A percentile compares a stretch with the other conserved stretches of the same genome.
Evolutionary conservation across 2,888 invertebrate genomes (phyloP).

Genomic region (Drosophila mettleri): DNA sequence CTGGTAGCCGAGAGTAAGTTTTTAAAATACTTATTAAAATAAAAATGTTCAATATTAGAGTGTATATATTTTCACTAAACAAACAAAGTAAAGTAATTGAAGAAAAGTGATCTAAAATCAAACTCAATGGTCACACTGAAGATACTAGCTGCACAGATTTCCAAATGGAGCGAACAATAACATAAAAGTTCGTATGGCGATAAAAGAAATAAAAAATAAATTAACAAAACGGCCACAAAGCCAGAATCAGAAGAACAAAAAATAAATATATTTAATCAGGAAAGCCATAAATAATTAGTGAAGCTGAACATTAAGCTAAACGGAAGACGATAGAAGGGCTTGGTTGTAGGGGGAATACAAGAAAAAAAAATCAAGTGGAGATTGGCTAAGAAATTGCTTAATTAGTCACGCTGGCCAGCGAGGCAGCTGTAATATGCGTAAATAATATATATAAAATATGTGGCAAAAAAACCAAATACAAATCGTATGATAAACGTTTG

Average conservation of each 20-base stretch:
- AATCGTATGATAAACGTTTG: conserved; percentile 68
- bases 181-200: conserved; percentile 53
- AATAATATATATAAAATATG: conserved; percentile 75
- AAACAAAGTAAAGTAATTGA: neutral
- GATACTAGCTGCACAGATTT: conserved; percentile 35
- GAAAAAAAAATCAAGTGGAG: conserved; percentile 28
- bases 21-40: neutral
- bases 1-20: neutral
- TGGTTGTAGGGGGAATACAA: neutral
- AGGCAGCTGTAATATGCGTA: conserved; percentile 63
- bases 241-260: neutral
- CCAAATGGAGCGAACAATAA: conserved; percentile 45
- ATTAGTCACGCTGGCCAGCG: conserved; percentile 69
- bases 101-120: neutral
- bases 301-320: conserved; percentile 39
- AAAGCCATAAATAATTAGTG: conserved; percentile 75
- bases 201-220: conserved; percentile 50
- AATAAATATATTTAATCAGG: conserved; percentile 64
- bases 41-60: neutral
- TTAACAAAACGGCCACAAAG: conserved; percentile 29
- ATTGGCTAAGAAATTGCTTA: conserved; percentile 79
- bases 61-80: no score
- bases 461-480: conserved; percentile 55
- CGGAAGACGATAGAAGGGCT: conserved; percentile 9
- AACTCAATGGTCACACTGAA: conserved; percentile 6